These are phyloP conservation scores for Cairina moschata DNA, from an alignment of 2,113 vertebrate species.

Conservation along the genomic window DNA sequence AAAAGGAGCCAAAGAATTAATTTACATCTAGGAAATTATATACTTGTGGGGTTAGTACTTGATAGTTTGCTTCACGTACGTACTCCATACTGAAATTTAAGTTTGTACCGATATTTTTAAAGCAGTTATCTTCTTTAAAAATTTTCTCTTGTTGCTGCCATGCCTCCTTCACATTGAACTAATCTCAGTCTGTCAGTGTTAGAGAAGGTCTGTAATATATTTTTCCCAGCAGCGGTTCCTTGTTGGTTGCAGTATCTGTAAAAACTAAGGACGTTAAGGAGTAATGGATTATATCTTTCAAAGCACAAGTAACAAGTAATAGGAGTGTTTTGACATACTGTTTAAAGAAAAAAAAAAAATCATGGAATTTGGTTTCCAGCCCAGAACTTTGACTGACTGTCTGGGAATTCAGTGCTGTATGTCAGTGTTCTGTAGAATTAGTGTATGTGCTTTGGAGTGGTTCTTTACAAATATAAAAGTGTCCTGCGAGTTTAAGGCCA, in stretches of 20 bases:
- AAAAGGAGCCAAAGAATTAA: neutral
- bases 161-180: neutral
- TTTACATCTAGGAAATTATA: neutral
- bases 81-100: neutral
- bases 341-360: slow-evolving; percentile 23
- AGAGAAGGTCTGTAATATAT: neutral
- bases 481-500: neutral
- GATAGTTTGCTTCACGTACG: neutral
- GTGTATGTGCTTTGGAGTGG: neutral
- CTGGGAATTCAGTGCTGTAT: slow-evolving; percentile 46
- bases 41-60: neutral
- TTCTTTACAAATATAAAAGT: neutral
- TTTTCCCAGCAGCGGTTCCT: slow-evolving; percentile 20
- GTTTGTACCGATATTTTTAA: neutral
- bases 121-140: neutral
- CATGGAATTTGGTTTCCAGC: slow-evolving; percentile 48
- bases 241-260: slow-evolving; percentile 17
- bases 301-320: slow-evolving; percentile 24
- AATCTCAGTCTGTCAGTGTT: neutral
- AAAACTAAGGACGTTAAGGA: neutral
- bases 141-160: neutral
- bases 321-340: slow-evolving; percentile 45
- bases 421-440: neutral
- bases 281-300: slow-evolving; percentile 46
- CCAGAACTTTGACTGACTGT: slow-evolving; percentile 64